Evolutionary conservation across 2,113 vertebrate species (phyloP).

Genomic region (Nothoprocta pentlandii): DNA sequence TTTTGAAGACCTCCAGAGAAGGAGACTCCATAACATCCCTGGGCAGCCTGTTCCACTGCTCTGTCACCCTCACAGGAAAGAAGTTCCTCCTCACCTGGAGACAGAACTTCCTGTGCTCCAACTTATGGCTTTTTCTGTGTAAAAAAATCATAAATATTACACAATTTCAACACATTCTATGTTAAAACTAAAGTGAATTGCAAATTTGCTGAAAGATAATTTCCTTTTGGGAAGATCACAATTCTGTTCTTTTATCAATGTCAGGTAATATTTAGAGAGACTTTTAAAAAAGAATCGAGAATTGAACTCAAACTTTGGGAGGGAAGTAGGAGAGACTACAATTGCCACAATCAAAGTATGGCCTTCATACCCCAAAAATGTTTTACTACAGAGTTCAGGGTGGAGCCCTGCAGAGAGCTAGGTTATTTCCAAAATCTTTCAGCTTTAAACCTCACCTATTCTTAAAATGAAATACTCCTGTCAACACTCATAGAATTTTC

Average conservation of each 20-base stretch:
- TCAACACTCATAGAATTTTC: neutral
- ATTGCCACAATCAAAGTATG: neutral
- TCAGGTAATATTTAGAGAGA: accelerated
- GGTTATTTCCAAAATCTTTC: neutral
- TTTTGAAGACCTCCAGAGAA: no score
- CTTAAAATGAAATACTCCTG: neutral
- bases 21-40: no score
- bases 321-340: neutral
- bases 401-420: neutral
- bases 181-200: neutral
- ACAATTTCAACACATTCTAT: neutral
- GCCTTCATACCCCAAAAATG: neutral
- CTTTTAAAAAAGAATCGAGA: neutral
- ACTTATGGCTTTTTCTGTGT: no score
- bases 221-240: neutral
- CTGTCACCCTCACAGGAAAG: no score
- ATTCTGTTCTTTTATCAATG: neutral
- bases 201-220: neutral
- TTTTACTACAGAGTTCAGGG: neutral
- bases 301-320: neutral
- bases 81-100: no score
- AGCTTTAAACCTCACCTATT: neutral
- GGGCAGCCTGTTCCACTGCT: no score
- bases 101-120: no score
- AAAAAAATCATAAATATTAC: neutral